Percentiles rank a stretch among this genome's conserved stretches.
Conservation (phyloP, 2,888 invertebrate genomes). For the Platycnemis pennipes region DNA sequence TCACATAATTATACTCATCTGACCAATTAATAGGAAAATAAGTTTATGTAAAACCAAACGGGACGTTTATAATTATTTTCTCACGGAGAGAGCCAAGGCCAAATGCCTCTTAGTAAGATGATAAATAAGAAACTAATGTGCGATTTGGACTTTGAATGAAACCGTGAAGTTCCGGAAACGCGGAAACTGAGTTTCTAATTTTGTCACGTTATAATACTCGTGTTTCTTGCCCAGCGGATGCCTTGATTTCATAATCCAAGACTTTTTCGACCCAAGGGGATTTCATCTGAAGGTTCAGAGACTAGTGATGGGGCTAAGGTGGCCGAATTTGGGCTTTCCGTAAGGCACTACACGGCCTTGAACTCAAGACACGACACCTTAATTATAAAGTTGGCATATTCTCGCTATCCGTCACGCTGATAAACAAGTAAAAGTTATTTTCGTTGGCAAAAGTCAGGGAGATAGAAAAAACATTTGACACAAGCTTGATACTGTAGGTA, state of each 20-base stretch:
- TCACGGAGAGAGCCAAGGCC: too few relatives aligned
- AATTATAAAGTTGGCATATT: neutral
- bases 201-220: neutral
- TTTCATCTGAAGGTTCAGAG: neutral
- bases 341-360: neutral
- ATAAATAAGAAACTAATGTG: too few relatives aligned
- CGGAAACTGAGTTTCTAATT: neutral
- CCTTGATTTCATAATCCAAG: neutral
- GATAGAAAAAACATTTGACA: neutral
- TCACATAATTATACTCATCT: too few relatives aligned
- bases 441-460: neutral
- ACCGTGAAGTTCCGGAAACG: neutral
- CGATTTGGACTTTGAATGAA: neutral
- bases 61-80: too few relatives aligned
- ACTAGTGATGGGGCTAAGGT: neutral
- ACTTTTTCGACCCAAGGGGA: neutral
- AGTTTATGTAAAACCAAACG: too few relatives aligned
- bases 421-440: neutral
- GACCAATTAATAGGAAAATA: too few relatives aligned
- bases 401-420: neutral
- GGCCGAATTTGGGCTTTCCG: neutral
- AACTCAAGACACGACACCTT: neutral
- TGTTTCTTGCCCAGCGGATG: neutral
- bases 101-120: too few relatives aligned
- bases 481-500: neutral